A percentile compares a stretch with the other conserved stretches of the same genome.
These are phyloP conservation scores for Halichondria panicea DNA, from an alignment of 37 sponge, comb jelly and placozoan species.

Conservation along the genomic window DNA sequence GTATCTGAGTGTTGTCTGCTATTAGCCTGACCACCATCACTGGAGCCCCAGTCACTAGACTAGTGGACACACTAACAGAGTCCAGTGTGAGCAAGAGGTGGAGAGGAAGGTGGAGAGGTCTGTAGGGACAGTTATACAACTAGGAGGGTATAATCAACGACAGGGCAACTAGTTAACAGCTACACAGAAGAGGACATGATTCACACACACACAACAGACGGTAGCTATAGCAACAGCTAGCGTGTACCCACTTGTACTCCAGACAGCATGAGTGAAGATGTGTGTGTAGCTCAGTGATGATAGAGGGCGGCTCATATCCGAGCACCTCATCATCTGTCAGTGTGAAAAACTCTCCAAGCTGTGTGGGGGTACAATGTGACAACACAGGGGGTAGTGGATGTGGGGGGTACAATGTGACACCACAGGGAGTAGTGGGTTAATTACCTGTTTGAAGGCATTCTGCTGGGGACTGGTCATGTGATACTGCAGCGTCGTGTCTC, in stretches of 20 bases:
- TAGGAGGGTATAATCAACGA: neutral
- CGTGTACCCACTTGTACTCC: slow-evolving; percentile 64
- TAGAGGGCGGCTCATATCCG: slow-evolving; percentile 38
- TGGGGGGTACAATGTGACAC: neutral
- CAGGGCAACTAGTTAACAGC: neutral
- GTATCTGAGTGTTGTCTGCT: slow-evolving; percentile 43
- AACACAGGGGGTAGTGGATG: neutral
- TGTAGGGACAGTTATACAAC: slow-evolving; percentile 2
- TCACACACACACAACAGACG: neutral
- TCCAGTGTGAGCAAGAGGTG: slow-evolving; percentile 36
- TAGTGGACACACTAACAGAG: slow-evolving; percentile 70
- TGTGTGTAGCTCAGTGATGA: slow-evolving; percentile 65
- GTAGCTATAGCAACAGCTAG: neutral
- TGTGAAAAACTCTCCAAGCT: slow-evolving; percentile 28
- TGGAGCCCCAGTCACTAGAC: slow-evolving; percentile 65
- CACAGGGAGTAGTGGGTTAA: neutral
- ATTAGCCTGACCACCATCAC: slow-evolving; percentile 62
- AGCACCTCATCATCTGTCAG: slow-evolving; percentile 28
- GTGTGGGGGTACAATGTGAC: neutral
- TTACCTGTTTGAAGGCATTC: slow-evolving; percentile 62
- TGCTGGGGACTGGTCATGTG: slow-evolving; percentile 28
- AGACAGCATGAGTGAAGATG: slow-evolving; percentile 55
- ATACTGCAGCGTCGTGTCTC: slow-evolving; percentile 23
- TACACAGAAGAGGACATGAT: neutral
- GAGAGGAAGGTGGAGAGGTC: slow-evolving; percentile 67